Evolutionary conservation across 2,797 vertebrate genomes (phyloP), one percentile per base, ranked within the genome.

Genomic region (Syngnathus rostellatus): DNA sequence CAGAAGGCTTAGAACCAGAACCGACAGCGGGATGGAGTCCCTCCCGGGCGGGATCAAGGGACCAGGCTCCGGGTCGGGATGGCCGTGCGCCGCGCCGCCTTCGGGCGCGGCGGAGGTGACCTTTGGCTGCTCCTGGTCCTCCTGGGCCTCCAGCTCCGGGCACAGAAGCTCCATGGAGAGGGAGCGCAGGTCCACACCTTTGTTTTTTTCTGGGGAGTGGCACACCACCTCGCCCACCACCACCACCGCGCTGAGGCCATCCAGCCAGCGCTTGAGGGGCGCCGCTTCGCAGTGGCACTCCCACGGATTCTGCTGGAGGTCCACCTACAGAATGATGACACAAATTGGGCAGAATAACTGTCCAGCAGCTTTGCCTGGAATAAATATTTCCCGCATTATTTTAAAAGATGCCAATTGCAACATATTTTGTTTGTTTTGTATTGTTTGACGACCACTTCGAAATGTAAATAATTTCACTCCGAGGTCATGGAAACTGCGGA

Each of bases 281-380:
- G 96, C 90, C 60, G 96, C 96, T 58, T 94, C 92, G 68, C 97
- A 99, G 0, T 92, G 93, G 78, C 97, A 99, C 87, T 97, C 94
- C 97, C 97, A 99, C 0, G 94, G 97, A 85, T 99, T 99, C 85
- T 98, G 96, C 79, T 97, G 95, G 70, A 99, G 92, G 81, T 99
- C 97, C 72, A 99, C 98, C 90, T 99, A 92, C 87, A 0, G 82
- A 90, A 92, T 87, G 0, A 64, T 31, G 31, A 31, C 31, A 43
- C 41, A 43, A 43, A 43, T 17, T 48, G 14, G 48, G 48, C 45
- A 2, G 74, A 77, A 74, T 60, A 74, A 69, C 5, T 17, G 45
- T 14, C 45, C 17, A 14, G 50, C 57, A 63, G 66, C 54, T 77
- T 77, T 76, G 83, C 65, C 54, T 75, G 72, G 79, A 86, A 70